Evolutionary conservation across 2,113 vertebrate genomes (phyloP).

Genomic region (Corythaixoides concolor): DNA sequence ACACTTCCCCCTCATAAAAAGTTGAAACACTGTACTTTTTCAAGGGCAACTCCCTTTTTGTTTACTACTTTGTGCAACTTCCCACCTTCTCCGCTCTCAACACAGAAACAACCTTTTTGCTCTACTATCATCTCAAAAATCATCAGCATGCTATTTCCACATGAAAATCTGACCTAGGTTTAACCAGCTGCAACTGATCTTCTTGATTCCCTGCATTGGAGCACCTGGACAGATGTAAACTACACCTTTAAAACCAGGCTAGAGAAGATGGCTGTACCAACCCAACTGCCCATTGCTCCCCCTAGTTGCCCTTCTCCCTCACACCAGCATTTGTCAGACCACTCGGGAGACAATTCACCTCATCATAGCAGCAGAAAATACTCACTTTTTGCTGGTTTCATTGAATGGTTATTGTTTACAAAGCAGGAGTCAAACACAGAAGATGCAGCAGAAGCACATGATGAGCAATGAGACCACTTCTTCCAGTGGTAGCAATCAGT

Average conservation of each 20-base stretch:
- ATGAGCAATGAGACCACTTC: neutral
- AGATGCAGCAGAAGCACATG: neutral
- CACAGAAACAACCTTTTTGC: neutral
- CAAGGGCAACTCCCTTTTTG: neutral
- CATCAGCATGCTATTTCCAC: neutral
- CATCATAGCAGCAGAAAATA: neutral
- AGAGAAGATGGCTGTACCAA: neutral
- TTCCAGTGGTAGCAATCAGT: neutral
- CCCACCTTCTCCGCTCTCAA: neutral
- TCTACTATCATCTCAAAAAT: neutral
- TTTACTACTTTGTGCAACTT: neutral
- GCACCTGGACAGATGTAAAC: neutral
- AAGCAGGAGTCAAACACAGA: neutral
- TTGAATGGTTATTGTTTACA: neutral
- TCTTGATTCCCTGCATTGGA: neutral
- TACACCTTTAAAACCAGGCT: neutral
- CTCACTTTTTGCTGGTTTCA: neutral
- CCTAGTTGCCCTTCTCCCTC: neutral
- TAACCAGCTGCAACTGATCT: neutral
- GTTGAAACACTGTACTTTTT: neutral
- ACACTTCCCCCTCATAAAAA: neutral
- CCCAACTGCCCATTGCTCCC: accelerated
- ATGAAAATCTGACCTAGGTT: neutral
- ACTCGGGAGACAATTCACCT: neutral
- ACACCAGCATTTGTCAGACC: neutral